These are phyloP conservation scores for Globicephala melas DNA, from an alignment of 2,113 vertebrate species.

Conservation along the genomic window DNA sequence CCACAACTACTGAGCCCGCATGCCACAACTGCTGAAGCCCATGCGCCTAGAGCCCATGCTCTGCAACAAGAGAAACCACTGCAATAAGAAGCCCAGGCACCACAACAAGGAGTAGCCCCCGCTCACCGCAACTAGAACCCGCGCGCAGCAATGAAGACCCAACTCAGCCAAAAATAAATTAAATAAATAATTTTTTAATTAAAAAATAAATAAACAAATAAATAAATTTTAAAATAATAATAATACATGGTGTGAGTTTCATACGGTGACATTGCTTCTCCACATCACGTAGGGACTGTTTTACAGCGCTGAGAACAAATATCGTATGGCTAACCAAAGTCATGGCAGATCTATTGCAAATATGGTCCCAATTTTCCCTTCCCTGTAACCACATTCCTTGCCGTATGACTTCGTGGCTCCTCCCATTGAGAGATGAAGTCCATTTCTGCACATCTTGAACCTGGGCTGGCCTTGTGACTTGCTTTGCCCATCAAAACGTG, in stretches of 20 bases:
- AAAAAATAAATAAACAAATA: no score
- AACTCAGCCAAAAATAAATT: no score
- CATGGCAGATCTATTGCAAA: not conserved
- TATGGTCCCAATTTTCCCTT: not conserved
- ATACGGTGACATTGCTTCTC: conserved; percentile 99
- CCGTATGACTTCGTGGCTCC: not conserved
- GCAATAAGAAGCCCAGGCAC: no score
- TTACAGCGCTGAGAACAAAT: conserved; percentile 98
- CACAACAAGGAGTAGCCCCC: no score
- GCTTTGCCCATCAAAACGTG: not conserved
- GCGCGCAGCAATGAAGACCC: no score
- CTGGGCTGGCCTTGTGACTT: not conserved
- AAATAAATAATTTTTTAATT: no score
- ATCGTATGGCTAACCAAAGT: conserved; percentile 76
- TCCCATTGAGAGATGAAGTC: not conserved
- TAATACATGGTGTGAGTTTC: conserved; percentile 98
- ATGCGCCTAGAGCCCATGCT: no score
- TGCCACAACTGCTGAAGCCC: no score
- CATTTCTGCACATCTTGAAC: not conserved
- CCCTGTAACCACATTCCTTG: not conserved
- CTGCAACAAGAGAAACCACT: no score
- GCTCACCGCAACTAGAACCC: no score
- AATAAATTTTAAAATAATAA: conserved; percentile 83
- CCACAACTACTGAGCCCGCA: no score
- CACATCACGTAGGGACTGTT: conserved; percentile 98